These are phyloP conservation scores for Cataglyphis rosenhaueri DNA, from an alignment of 2,888 invertebrate genomes.

Conservation along the genomic window DNA sequence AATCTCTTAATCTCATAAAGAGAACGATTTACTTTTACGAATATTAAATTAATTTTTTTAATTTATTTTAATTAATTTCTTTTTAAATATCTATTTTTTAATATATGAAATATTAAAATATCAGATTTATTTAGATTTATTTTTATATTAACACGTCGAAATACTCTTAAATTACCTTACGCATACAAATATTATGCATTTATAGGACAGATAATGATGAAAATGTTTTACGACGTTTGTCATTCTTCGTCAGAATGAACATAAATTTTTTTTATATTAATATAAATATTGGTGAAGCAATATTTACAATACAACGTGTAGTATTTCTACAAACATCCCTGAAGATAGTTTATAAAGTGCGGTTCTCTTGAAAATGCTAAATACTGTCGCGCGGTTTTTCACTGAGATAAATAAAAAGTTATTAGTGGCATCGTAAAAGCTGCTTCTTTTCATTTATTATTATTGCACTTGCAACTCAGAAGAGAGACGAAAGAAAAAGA, in stretches of 20 bases:
- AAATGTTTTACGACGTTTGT: not conserved
- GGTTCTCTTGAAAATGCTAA: conserved; percentile 16
- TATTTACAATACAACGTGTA: not conserved
- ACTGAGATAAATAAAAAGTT: conserved; percentile 43
- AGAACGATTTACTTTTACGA: not conserved
- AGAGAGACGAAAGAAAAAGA: conserved; percentile 14
- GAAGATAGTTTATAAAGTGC: not conserved
- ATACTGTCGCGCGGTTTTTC: conserved; percentile 11
- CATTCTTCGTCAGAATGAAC: not conserved
- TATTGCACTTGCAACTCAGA: conserved; percentile 61
- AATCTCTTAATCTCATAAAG: not conserved
- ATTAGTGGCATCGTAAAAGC: conserved; percentile 46
- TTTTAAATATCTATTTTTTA: not conserved
- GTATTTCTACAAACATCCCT: not conserved
- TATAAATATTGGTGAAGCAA: not conserved
- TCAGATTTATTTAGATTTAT: not conserved
- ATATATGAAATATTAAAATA: not conserved
- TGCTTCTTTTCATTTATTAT: conserved; percentile 73
- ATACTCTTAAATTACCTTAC: not conserved
- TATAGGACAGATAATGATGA: not conserved
- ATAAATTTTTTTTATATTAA: not conserved
- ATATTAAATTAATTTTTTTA: not conserved
- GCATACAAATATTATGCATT: not conserved
- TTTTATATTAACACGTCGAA: not conserved
- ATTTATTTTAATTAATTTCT: not conserved